These are phyloP conservation scores for Gymnocheta viridis DNA, from an alignment of 2,888 invertebrate genomes.

Conservation along the genomic window DNA sequence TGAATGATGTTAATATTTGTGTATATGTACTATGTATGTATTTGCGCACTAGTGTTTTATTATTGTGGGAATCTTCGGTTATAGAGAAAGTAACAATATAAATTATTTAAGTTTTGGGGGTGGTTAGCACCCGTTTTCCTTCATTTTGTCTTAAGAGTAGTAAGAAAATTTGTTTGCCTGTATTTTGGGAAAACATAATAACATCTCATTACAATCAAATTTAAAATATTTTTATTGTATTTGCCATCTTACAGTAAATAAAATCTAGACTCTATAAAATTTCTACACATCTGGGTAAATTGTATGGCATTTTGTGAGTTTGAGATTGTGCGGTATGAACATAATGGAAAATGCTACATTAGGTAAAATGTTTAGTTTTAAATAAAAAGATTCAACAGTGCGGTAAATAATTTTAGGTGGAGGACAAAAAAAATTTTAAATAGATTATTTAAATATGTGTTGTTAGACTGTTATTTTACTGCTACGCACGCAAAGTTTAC, in stretches of 20 bases:
- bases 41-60: neutral
- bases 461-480: no score
- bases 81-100: slow-evolving; percentile 1
- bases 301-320: neutral
- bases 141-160: neutral
- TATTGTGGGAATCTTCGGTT: neutral
- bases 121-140: slow-evolving; percentile 37
- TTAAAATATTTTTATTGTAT: slow-evolving; percentile 43
- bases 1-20: slow-evolving; percentile 1
- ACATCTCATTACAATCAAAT: slow-evolving; percentile 56
- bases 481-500: no score
- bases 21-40: neutral
- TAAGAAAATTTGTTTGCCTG: neutral
- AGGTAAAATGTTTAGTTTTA: neutral
- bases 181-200: slow-evolving; percentile 22
- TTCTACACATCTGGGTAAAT: neutral
- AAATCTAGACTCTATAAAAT: neutral
- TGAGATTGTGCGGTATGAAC: neutral
- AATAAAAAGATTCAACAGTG: neutral
- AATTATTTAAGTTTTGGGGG: slow-evolving; percentile 44
- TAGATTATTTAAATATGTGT: no score
- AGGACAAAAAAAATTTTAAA: no score
- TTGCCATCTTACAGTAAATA: slow-evolving; percentile 35
- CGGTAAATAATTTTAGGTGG: neutral
- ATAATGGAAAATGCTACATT: slow-evolving; percentile 16